Conservation (phyloP, 2,797 vertebrate species). For the Merluccius polli region DNA sequence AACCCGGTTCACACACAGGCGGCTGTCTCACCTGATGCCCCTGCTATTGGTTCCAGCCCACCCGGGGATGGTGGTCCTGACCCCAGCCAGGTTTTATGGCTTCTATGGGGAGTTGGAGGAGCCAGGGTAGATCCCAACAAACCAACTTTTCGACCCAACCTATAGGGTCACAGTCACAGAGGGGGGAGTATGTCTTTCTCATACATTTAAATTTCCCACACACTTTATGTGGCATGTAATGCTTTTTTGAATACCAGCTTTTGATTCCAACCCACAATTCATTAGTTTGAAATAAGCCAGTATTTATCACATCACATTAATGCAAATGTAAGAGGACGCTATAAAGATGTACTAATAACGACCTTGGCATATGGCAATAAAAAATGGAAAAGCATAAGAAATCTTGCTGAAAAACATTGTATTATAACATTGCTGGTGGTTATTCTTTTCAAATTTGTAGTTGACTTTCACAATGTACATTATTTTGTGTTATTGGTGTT, state of each 20-base stretch:
- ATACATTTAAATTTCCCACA: not conserved
- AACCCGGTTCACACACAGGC: constrained; percentile 1
- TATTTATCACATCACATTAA: not conserved
- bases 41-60: constrained; percentile 38
- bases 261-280: not conserved
- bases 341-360: not conserved
- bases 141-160: constrained; percentile 15
- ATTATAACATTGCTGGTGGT: no score
- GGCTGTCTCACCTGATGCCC: constrained; percentile 21
- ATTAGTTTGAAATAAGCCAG: not conserved
- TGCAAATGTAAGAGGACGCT: not conserved
- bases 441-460: no score
- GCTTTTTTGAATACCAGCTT: not conserved
- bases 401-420: no score
- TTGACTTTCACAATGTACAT: no score
- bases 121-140: not conserved
- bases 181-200: not conserved
- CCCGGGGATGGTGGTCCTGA: constrained; percentile 29
- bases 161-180: constrained; percentile 22
- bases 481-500: no score
- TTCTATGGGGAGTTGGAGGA: constrained; percentile 2
- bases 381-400: no score
- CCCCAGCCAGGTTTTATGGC: constrained; percentile 39
- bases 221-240: not conserved
- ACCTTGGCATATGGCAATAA: not conserved